Evolutionary conservation across 37 sponge, comb jelly and placozoan species (phyloP).

Genomic region (Oopsacas minuta): DNA sequence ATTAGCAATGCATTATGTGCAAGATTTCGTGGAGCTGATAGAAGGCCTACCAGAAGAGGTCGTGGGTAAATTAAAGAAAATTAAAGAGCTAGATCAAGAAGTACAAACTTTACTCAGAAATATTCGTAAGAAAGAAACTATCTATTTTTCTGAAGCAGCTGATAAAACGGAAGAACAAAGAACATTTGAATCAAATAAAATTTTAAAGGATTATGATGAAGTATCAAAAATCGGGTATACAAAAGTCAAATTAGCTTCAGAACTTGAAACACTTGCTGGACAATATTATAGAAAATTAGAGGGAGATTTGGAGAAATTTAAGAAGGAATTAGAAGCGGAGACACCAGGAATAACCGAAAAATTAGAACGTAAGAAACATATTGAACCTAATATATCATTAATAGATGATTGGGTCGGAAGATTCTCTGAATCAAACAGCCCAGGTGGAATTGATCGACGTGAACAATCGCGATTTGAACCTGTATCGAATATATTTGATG

Average conservation of each 20-base stretch:
- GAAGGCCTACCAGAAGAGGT: not conserved
- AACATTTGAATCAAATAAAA: not conserved
- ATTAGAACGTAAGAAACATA: conserved; percentile 60
- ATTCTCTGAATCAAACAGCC: conserved; percentile 13
- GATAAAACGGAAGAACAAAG: not conserved
- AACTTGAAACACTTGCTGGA: conserved; percentile 52
- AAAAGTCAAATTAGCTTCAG: conserved; percentile 46
- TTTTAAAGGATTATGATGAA: conserved; percentile 55
- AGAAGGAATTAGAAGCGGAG: conserved; percentile 92
- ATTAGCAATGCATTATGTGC: not conserved
- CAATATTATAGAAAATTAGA: conserved; percentile 46
- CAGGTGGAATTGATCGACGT: not conserved
- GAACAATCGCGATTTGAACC: conserved; percentile 13
- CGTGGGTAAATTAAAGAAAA: not conserved
- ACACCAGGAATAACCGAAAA: conserved; percentile 90
- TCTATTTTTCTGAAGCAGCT: not conserved
- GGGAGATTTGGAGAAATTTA: conserved; percentile 75
- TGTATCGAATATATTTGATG: not conserved
- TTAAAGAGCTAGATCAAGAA: not conserved
- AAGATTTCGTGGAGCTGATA: conserved; percentile 9
- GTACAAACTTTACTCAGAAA: conserved; percentile 9
- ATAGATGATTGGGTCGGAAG: not conserved
- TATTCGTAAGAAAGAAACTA: not conserved
- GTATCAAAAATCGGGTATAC: conserved; percentile 34
- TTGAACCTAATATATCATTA: not conserved